Base-by-base conservation (phyloP, 2,888 invertebrate species). In the Sesia bembeciformis region DNA sequence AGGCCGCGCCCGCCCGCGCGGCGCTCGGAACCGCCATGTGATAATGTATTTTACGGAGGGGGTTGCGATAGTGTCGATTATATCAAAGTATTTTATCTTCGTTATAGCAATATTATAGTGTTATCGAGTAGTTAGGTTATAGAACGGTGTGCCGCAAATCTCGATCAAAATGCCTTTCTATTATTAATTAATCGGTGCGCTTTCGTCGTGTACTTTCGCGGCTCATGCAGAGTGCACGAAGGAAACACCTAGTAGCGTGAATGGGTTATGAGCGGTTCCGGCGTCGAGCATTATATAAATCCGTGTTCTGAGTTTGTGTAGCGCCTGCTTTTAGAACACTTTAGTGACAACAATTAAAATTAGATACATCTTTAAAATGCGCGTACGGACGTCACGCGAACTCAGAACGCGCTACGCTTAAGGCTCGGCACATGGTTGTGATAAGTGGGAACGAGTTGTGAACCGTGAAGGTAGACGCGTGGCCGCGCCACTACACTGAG, bases 61-160 rank as follows among this genome's bases (percentile, higher is more conserved):
- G 61, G 61, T 64, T 60, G 60, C 70, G 67, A 63, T 62, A 63
- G 62, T 61, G 62, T 62, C 63, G 66, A 62, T 63, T 62, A 63
- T 65, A 64, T 65, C 63, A 62, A 65, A 62, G 62, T 65, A 63
- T 66, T 67, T 67, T 68, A 67, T 67, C 70, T 67, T 71, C 73
- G 68, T 70, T 67, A 69, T 69, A 75, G 74, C 74, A 71, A 74
- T 72, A 74, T 71, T 67, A 68, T 50, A 65, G 66, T 64, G 72
- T 74, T 68, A 71, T 68, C 66, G 67, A 65, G 63, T 72, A 72
- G 67, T 66, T 69, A 70, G 67, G 57, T 62, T 62, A 62, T 66
- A 70, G 67, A 61, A 66, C 59, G 57, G 69, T 65, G 68, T 64
- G 70, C 65, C 63, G 67, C 66, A 57, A 58, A 56, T 62, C 60